phyloP scores from a whole-genome alignment of 1,140 invertebrate species.

The Carcinoscorpius rotundicauda region DNA sequence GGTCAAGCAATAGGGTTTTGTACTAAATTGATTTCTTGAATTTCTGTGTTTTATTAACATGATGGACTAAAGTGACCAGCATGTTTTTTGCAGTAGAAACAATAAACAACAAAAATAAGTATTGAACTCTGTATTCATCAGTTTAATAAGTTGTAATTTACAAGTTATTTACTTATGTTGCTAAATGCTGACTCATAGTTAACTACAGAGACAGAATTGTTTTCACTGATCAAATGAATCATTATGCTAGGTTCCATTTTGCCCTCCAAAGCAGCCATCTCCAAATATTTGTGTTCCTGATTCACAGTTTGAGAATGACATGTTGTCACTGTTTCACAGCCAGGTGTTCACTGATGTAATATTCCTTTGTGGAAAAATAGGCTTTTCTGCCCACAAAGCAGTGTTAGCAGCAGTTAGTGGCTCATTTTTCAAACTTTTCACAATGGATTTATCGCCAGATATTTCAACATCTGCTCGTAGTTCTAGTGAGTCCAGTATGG shows the following conservation, averaged over 20 bases:
- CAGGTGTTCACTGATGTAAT: conserved; percentile 73
- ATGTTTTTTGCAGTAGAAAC: too few relatives aligned
- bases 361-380: conserved; percentile 51
- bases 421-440: conserved; percentile 66
- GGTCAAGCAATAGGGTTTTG: too few relatives aligned
- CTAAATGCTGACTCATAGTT: too few relatives aligned
- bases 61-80: too few relatives aligned
- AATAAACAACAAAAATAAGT: too few relatives aligned
- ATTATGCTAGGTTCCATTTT: conserved; percentile 52
- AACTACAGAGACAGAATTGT: too few relatives aligned
- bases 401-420: conserved; percentile 67
- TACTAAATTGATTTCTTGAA: too few relatives aligned
- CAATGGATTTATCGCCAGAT: conserved; percentile 51
- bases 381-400: conserved; percentile 64
- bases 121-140: too few relatives aligned
- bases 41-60: too few relatives aligned
- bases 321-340: conserved; percentile 55
- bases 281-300: conserved; percentile 57
- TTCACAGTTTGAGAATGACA: conserved; percentile 61
- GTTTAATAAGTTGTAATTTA: too few relatives aligned
- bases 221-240: too few relatives aligned
- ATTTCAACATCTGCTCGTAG: conserved; percentile 49
- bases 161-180: too few relatives aligned
- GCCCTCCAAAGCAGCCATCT: conserved; percentile 72
- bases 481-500: conserved; percentile 78